Evolutionary conservation across 2,888 invertebrate species (phyloP), one percentile per base, ranked within the genome.

Genomic region (Temnothorax unifasciatus): DNA sequence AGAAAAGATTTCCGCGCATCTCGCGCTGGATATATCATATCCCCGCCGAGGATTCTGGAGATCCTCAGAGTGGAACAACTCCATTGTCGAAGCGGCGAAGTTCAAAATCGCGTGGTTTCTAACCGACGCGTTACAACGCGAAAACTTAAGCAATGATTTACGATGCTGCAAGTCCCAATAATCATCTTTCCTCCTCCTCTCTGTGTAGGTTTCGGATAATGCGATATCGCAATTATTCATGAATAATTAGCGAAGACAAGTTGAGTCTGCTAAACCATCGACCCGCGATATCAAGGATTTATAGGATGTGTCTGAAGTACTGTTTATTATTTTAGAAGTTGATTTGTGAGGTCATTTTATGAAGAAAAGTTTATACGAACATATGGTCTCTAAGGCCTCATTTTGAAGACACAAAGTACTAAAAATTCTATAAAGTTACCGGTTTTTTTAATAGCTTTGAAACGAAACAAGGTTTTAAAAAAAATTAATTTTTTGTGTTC

Each of bases 1-100:
- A 25, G 61, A 59, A 47, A 34, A 79, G 64, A 38, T 64, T 18
- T 50, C 21, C 41, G 41, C 38, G 29, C 34, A 25, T 52, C 11
- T 38, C 21, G 47, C 69, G 79, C 69, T 61, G 47, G 47, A 81
- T 81, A 69, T 50, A 38, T 71, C 69, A 34, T 47, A n/a, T 57
- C 18, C 34, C 15, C 18, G 18, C 25, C 44, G 59, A 44, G 11
- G 41, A 73, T 59, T 15, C 18, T 18, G n/a, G 8, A 52, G 68
- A 57, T 44, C 21, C 57, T 50, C 25, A 11, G 25, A 15, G 18
- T 57, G 25, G 47, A 52, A 68, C 47, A 69, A 71, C 47, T 61
- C 59, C 47, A 69, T 79, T 59, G 69, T 79, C 9, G 11, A 34
- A 68, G 44, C 34, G 11, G 18, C 11, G 69, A 69, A n/a, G 47